Evolutionary conservation across 2,797 vertebrate genomes (phyloP).

Genomic region (Anabacerthia variegaticeps): DNA sequence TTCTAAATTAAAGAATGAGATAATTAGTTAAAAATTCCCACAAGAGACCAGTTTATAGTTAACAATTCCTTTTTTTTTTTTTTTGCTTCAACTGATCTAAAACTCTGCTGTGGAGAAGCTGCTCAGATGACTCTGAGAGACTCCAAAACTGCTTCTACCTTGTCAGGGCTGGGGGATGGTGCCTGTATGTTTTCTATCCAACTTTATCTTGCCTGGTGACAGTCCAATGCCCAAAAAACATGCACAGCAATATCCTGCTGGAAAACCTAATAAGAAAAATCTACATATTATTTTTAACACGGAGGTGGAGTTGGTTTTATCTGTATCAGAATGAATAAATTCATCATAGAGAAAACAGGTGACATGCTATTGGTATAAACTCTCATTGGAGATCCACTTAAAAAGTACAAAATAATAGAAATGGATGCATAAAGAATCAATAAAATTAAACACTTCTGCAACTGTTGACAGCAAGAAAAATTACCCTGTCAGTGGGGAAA

Average conservation of each 20-base stretch:
- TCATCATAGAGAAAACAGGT: neutral
- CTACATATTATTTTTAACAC: neutral
- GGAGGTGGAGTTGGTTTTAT: neutral
- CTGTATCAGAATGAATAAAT: neutral
- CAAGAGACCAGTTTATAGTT: neutral
- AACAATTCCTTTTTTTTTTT: neutral
- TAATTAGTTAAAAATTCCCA: neutral
- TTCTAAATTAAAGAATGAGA: neutral
- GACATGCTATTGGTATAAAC: neutral
- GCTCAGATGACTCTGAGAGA: neutral
- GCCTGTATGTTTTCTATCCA: neutral
- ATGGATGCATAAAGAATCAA: neutral
- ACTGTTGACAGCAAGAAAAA: constrained; percentile 18
- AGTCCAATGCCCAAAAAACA: neutral
- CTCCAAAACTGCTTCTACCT: neutral
- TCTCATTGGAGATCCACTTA: neutral
- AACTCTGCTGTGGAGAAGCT: neutral
- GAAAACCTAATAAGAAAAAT: neutral
- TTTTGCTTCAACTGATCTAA: neutral
- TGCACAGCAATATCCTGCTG: neutral
- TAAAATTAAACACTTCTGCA: constrained; percentile 27
- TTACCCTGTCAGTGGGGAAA: neutral
- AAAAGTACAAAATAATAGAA: neutral
- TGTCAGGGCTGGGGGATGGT: fast-evolving
- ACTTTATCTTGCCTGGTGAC: neutral